Conservation (phyloP, 2,888 invertebrate genomes). For the Lapara coniferarum region DNA sequence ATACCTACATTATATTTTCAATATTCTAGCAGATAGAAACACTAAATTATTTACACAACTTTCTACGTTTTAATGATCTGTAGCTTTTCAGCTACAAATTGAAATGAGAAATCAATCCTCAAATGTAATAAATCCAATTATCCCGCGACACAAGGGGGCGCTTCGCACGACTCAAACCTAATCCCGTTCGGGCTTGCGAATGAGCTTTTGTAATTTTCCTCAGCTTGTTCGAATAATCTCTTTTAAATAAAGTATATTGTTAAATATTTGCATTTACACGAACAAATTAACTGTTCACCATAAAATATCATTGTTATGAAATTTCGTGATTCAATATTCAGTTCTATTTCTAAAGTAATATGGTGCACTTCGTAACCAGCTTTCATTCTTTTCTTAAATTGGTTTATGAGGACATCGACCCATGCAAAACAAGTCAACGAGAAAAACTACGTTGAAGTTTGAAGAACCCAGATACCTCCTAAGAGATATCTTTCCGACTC, state of each 20-base stretch:
- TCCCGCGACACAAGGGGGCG: background rate
- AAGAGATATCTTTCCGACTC: background rate
- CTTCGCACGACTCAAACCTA: background rate
- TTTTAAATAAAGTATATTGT: background rate
- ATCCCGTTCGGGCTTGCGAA: constrained; percentile 3
- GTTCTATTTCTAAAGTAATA: background rate
- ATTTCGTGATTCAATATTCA: background rate
- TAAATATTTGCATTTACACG: background rate
- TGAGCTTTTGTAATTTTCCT: constrained; percentile 14
- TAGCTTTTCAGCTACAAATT: background rate
- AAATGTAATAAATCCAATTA: constrained; percentile 19
- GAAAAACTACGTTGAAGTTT: constrained; percentile 9
- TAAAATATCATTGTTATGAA: no score
- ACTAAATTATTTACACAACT: background rate
- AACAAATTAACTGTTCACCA: no score
- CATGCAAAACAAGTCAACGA: background rate
- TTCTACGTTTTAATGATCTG: background rate
- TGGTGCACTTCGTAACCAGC: background rate
- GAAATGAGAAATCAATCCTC: constrained; percentile 12
- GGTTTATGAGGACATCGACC: background rate
- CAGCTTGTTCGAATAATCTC: constrained; percentile 15
- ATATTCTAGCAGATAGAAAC: background rate
- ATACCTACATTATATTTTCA: no score
- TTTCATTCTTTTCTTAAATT: background rate
- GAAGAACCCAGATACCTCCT: background rate